Evolutionary conservation across 2,888 invertebrate species (phyloP).

Genomic region (Hydraecia micacea): DNA sequence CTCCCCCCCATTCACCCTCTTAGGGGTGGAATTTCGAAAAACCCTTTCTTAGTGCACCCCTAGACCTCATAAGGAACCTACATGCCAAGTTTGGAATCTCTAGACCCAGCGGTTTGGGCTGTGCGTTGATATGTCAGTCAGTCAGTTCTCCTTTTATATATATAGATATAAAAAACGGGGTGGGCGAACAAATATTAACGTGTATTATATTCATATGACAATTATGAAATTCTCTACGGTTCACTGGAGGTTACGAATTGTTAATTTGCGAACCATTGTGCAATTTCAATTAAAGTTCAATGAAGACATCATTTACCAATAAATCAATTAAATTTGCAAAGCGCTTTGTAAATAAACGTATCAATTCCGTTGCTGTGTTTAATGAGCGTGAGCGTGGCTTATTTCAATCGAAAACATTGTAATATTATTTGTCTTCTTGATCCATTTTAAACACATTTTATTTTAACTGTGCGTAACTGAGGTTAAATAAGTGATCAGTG

Average conservation of each 20-base stretch:
- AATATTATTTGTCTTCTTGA: slow-evolving; percentile 8
- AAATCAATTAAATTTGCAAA: slow-evolving; percentile 71
- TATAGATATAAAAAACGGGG: slow-evolving; percentile 64
- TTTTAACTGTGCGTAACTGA: background rate
- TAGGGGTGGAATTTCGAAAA: no score
- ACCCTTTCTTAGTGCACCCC: no score
- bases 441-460: slow-evolving; percentile 18
- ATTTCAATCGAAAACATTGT: slow-evolving; percentile 54
- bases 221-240: slow-evolving; percentile 71
- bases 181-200: slow-evolving; percentile 66
- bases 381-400: slow-evolving; percentile 43
- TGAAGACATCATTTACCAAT: slow-evolving; percentile 76
- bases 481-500: background rate
- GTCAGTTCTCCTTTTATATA: no score
- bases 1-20: no score
- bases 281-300: slow-evolving; percentile 77
- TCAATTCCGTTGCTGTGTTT: slow-evolving; percentile 57
- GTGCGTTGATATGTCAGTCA: no score
- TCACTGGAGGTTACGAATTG: slow-evolving; percentile 71
- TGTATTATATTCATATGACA: slow-evolving; percentile 63
- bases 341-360: slow-evolving; percentile 66
- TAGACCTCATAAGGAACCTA: no score
- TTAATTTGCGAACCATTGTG: slow-evolving; percentile 71
- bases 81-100: no score
- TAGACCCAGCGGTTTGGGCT: no score